Conservation (phyloP, 2,113 vertebrate genomes). For the Echinops telfairi region DNA sequence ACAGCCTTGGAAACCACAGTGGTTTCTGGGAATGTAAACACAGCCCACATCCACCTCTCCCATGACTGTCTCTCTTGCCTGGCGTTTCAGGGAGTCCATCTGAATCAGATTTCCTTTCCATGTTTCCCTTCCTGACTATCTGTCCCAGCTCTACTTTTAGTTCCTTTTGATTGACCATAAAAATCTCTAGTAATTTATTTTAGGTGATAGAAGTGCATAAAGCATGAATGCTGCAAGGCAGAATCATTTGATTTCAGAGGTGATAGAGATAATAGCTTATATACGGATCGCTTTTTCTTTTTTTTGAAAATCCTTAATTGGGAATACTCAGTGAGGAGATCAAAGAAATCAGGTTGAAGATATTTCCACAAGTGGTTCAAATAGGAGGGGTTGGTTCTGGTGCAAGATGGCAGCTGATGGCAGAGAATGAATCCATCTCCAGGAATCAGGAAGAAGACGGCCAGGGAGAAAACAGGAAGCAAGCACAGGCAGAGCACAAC, state of each 20-base stretch:
- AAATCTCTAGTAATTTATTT: constrained; percentile 45
- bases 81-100: background rate
- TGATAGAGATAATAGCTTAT: constrained; percentile 33
- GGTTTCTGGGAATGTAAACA: too few relatives aligned
- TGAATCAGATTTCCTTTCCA: background rate
- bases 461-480: too few relatives aligned
- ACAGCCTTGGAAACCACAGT: background rate
- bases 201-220: background rate
- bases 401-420: too few relatives aligned
- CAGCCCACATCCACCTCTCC: background rate
- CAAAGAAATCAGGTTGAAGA: constrained; percentile 23
- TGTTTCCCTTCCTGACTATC: background rate
- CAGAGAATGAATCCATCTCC: too few relatives aligned
- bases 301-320: background rate
- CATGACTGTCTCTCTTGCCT: background rate
- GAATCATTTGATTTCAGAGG: constrained; percentile 10
- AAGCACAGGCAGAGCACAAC: too few relatives aligned
- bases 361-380: constrained; percentile 5
- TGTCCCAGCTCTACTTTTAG: background rate
- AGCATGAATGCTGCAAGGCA: background rate
- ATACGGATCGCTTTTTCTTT: constrained; percentile 6
- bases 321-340: background rate
- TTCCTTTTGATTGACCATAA: background rate
- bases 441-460: too few relatives aligned
- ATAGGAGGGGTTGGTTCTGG: too few relatives aligned